Base-by-base conservation (phyloP, 1,140 invertebrate genomes). In the Halictus rubicundus region DNA sequence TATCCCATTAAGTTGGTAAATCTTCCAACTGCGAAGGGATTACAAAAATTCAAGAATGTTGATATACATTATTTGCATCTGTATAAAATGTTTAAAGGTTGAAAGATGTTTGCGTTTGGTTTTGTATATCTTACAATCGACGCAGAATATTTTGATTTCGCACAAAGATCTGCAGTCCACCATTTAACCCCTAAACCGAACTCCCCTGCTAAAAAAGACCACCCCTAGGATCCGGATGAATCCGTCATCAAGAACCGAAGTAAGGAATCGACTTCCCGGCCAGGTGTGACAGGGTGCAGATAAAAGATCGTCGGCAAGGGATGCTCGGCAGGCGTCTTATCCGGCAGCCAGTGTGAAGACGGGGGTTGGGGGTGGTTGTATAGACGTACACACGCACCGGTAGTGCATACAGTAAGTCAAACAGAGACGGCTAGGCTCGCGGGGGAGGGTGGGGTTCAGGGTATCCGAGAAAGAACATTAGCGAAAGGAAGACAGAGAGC, bases 261-360 rank as follows among this genome's bases (percentile, higher is more conserved):
- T 12, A 16, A 23, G 19, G 49, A 46, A 81, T 81, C 69, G 52
- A 52, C 69, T 21, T 9, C 6, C 10, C 0, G n/a, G 21, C n/a
- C 39, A 42, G 39, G 39, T 12, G 39, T 63, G 32, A 32, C 54
- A 32, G 25, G 68, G 54, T 21, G 46, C 69, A 72, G 78, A 75
- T 68, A 78, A 77, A 73, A 73, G 78, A 54, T 52, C 39, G 32
- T 68, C 68, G 63, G 69, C 72, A 68, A 73, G 84, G 59, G 68
- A 46, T n/a, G 68, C 52, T 80, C 61, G 60, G 59, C 54, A 74
- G 63, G 75, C 80, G 78, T 82, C 88, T 88, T 88, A 87, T 88
- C 80, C 78, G 71, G 71, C 78, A 78, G 80, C 69, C 74, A 81
- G 68, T 78, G 77, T 71, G 66, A 84, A 78, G 75, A 85, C 61